Conservation (phyloP, 2,888 invertebrate genomes). For the Pristionchus exspectatus region DNA sequence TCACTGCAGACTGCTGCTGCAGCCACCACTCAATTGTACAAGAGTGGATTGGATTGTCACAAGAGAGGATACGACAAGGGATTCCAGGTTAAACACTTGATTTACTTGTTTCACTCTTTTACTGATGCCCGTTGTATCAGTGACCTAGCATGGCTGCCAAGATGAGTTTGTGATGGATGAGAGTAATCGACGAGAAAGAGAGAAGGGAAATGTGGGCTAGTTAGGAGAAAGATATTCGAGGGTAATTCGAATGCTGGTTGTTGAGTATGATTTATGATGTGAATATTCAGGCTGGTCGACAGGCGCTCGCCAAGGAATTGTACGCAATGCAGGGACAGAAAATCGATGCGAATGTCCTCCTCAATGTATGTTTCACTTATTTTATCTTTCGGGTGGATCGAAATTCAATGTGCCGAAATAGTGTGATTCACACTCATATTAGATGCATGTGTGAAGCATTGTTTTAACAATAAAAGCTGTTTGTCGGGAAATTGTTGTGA, state of each 20-base stretch:
- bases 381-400: neutral
- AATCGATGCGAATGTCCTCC: constrained; percentile 48
- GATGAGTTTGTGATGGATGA: neutral
- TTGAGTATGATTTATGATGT: neutral
- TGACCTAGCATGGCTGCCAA: neutral
- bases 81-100: constrained; percentile 57
- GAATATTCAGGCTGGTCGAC: constrained; percentile 63
- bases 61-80: constrained; percentile 71
- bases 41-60: constrained; percentile 68
- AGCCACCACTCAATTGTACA: constrained; percentile 75
- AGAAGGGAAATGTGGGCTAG: neutral
- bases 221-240: neutral
- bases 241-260: neutral
- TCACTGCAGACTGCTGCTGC: constrained; percentile 73
- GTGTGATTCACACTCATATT: neutral
- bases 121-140: neutral
- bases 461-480: too few species aligned
- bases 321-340: constrained; percentile 52
- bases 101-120: too few species aligned
- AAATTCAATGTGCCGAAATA: neutral
- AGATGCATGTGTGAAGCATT: neutral
- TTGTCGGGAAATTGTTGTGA: neutral
- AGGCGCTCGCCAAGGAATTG: constrained; percentile 70
- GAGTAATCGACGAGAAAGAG: neutral
- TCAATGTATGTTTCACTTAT: constrained; percentile 23